These are phyloP conservation scores for Dolichomitus sp. DNA, from an alignment of 2,888 invertebrate genomes.

Conservation along the genomic window DNA sequence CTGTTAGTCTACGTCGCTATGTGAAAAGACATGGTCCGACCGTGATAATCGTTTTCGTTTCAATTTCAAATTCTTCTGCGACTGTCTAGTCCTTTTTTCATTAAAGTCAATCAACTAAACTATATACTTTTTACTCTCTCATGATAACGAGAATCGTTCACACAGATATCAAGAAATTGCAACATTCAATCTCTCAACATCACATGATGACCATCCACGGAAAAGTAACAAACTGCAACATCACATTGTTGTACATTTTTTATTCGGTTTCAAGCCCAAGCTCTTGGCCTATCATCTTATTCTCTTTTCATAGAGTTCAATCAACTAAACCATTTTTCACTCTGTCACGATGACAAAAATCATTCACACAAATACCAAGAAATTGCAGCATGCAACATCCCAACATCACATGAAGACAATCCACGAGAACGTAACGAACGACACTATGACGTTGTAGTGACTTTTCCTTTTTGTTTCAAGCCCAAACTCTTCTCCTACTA, in stretches of 20 bases:
- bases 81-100: background rate
- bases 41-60: background rate
- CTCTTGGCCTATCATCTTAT: background rate
- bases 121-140: background rate
- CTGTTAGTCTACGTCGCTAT: background rate
- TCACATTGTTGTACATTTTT: no score
- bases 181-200: background rate
- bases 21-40: background rate
- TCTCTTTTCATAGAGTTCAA: background rate
- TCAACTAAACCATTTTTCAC: background rate
- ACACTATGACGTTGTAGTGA: no score
- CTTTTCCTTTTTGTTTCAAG: no score
- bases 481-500: no score
- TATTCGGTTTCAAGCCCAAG: background rate
- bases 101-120: background rate
- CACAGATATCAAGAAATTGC: background rate
- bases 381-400: slow-evolving; percentile 2
- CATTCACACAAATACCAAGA: background rate
- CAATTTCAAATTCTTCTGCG: background rate
- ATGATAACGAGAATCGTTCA: background rate
- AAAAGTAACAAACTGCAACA: no score
- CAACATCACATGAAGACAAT: no score
- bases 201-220: no score
- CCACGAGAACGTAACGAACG: no score
- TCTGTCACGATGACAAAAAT: background rate